Percentiles rank a stretch among this genome's conserved stretches.
Evolutionary conservation across 2,888 invertebrate species (phyloP).

Genomic region (Cerastoderma edule): DNA sequence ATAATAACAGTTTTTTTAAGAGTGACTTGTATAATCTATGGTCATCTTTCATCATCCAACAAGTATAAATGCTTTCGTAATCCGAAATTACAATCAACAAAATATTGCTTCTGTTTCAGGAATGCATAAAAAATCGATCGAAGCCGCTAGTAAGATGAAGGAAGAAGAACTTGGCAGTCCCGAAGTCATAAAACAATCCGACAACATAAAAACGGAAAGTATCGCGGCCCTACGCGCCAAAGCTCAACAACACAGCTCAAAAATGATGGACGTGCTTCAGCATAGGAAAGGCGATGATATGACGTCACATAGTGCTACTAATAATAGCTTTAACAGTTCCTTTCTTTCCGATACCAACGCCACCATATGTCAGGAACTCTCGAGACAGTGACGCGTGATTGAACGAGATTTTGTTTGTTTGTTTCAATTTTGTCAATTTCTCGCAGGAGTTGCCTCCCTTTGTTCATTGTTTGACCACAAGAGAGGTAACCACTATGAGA

Average conservation of each 20-base stretch:
- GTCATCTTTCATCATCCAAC: too few species aligned
- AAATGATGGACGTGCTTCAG: conserved; percentile 70
- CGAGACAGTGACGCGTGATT: conserved; percentile 31
- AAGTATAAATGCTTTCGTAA: too few species aligned
- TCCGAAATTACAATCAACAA: too few species aligned
- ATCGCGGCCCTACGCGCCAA: conserved; percentile 97
- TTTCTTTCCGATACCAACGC: conserved; percentile 61
- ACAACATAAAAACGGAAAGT: conserved; percentile 91
- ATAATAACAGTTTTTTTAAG: too few species aligned
- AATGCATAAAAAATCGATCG: conserved; percentile 99
- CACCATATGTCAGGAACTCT: conserved; percentile 35
- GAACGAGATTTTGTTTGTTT: too few species aligned
- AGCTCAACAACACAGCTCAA: conserved; percentile 92
- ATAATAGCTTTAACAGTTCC: conserved; percentile 62
- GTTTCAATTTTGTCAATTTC: too few species aligned
- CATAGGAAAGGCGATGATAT: conserved; percentile 54
- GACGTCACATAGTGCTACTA: conserved; percentile 32
- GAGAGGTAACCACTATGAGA: too few species aligned
- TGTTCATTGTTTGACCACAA: too few species aligned
- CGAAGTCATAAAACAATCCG: conserved; percentile 78
- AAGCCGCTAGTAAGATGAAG: conserved; percentile 97
- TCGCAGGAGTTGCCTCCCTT: too few species aligned
- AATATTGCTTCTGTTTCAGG: conserved; percentile 87
- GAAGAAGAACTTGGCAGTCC: conserved; percentile 89
- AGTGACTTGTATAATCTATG: too few species aligned